Conservation (phyloP, 2,113 vertebrate species). For the Spea multiplicata region DNA sequence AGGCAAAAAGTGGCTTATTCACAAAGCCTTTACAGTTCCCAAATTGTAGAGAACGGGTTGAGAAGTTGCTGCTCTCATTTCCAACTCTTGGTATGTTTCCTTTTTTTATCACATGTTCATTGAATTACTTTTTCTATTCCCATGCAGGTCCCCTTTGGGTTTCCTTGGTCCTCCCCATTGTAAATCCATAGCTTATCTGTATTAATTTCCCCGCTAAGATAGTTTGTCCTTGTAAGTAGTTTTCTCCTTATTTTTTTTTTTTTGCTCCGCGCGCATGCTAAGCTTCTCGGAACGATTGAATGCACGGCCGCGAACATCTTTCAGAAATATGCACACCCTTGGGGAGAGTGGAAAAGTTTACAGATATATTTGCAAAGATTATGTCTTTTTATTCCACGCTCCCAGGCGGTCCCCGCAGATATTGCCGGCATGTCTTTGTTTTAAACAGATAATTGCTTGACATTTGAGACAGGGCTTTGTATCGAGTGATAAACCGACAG, state of each 20-base stretch:
- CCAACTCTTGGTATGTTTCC: background rate
- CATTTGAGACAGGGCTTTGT: slow-evolving; percentile 53
- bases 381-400: slow-evolving; percentile 40
- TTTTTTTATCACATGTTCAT: background rate
- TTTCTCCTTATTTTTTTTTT: slow-evolving; percentile 4
- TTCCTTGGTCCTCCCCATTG: background rate
- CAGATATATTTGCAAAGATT: slow-evolving; percentile 47
- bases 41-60: background rate
- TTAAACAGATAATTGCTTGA: slow-evolving; percentile 54
- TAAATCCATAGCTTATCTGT: slow-evolving; percentile 41
- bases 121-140: background rate
- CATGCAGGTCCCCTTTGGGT: slow-evolving; percentile 18
- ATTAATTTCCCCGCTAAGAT: slow-evolving; percentile 56
- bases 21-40: background rate
- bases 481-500: slow-evolving; percentile 36
- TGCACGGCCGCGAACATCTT: slow-evolving; percentile 42
- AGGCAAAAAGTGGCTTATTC: background rate
- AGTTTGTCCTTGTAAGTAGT: slow-evolving; percentile 57
- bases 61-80: background rate
- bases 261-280: slow-evolving; percentile 37
- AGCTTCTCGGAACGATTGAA: slow-evolving; percentile 56
- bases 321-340: background rate
- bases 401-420: slow-evolving; percentile 51
- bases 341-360: slow-evolving; percentile 45
- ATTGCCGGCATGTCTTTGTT: slow-evolving; percentile 30